Base-by-base conservation (phyloP, 2,113 vertebrate species). In the Seriola quinqueradiata region DNA sequence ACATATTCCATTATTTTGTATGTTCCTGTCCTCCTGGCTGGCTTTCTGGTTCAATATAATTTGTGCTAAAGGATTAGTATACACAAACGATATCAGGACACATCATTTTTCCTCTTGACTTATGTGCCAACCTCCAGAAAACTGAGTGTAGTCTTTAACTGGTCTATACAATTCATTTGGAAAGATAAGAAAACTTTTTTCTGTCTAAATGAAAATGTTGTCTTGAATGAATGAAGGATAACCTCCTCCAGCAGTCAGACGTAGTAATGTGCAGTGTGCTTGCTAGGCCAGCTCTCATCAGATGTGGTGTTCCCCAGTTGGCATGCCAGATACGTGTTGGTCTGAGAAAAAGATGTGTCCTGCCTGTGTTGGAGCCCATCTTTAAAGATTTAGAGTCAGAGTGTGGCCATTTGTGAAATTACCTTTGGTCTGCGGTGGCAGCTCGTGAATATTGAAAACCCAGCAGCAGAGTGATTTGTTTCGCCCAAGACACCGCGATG, bases 391-490 rank as follows among this genome's bases (percentile, higher is more conserved):
- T 89, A 93, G 65, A 82, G 81, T 70, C 57, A 21, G 71, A 67
- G 76, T 75, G 82, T 89, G 83, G 81, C 88, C 90, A 90, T 94
- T 95, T 94, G 91, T 87, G 77, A 93, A 91, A 95, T 92, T 92
- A 87, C 87, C 77, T 94, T 72, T 46, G 74, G 78, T 70, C 68
- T 75, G 73, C 61, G 4, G 50, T 54, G 73, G 76, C 73, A 63
- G 59, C 79, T 82, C 64, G 65, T 91, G 85, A 91, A 92, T 91
- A 92, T 82, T 85, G 77, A 93, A 79, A 85, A 83, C 28, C 83
- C 69, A 32, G 50, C 64, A 40, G 57, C 19, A 17, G 55, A 70
- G 65, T 79, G 83, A 90, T 90, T 92, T 89, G 72, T 92, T 91
- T 82, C 16, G 4, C 57, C 64, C 32, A n/a, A 28, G 74, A 69